Percentiles rank a stretch among this genome's conserved stretches.
Conservation (phyloP, 2,113 vertebrate genomes). For the Gadus macrocephalus region DNA sequence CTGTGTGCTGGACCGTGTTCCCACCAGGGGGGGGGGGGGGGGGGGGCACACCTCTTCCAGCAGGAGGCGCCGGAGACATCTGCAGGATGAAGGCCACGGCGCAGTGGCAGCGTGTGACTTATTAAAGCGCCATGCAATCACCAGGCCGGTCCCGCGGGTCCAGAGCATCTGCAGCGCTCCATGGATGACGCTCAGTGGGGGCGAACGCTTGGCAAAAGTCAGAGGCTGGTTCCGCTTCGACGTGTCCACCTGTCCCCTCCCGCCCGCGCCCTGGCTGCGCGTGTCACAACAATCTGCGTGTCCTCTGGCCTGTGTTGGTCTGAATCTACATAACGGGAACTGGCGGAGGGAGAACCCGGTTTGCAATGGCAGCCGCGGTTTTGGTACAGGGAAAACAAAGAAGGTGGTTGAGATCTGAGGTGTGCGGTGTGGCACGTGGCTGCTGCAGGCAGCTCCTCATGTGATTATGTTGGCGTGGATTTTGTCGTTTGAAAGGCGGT, state of each 20-base stretch:
- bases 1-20: too few relatives aligned
- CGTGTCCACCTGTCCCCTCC: constrained; percentile 26
- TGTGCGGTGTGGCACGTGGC: constrained; percentile 15
- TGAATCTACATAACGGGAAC: constrained; percentile 55
- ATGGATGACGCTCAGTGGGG: constrained; percentile 53
- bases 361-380: constrained; percentile 40
- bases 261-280: constrained; percentile 24
- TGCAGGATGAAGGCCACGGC: constrained; percentile 53
- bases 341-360: constrained; percentile 44
- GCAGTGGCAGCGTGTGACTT: constrained; percentile 59
- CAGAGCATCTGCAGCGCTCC: constrained; percentile 42
- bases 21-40: not conserved
- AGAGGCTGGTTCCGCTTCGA: constrained; percentile 34
- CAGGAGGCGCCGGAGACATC: constrained; percentile 46
- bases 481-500: not conserved
- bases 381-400: constrained; percentile 46
- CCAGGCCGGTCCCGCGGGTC: constrained; percentile 53
- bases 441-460: not conserved
- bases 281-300: constrained; percentile 6
- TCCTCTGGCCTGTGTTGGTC: constrained; percentile 26
- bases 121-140: constrained; percentile 69
- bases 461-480: not conserved
- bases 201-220: constrained; percentile 46
- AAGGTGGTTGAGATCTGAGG: constrained; percentile 30
- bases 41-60: constrained; percentile 14